These are phyloP conservation scores for Zaprionus ghesquierei DNA, from an alignment of 1,140 invertebrate species.

Conservation along the genomic window DNA sequence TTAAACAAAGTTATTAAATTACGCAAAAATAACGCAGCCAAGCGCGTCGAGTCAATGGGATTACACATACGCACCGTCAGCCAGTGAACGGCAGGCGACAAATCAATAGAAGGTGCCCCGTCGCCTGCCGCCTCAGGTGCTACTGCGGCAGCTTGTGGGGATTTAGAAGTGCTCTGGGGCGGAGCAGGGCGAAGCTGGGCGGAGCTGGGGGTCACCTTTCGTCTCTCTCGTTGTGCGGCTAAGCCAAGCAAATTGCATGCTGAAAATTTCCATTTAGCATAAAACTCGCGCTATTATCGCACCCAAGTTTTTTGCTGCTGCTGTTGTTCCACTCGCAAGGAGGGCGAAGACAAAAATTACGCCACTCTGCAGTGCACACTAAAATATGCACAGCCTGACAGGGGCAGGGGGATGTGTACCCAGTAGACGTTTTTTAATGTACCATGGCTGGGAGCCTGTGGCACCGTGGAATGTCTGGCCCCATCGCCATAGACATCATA, in stretches of 20 bases:
- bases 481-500: slow-evolving; percentile 74
- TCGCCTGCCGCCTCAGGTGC: slow-evolving; percentile 1
- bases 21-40: slow-evolving; percentile 73
- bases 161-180: neutral
- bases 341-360: slow-evolving; percentile 61
- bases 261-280: slow-evolving; percentile 79
- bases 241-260: slow-evolving; percentile 59
- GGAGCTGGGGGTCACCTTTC: neutral
- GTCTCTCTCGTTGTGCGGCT: neutral
- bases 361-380: slow-evolving; percentile 73
- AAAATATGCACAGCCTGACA: slow-evolving; percentile 59
- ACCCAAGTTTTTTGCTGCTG: neutral
- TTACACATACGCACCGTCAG: slow-evolving; percentile 57
- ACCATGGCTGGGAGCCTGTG: slow-evolving; percentile 45
- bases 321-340: neutral
- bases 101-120: slow-evolving; percentile 66
- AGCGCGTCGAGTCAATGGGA: slow-evolving; percentile 65
- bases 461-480: slow-evolving; percentile 72
- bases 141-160: neutral
- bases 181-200: too few species aligned
- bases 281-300: slow-evolving; percentile 68
- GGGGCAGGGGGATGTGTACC: slow-evolving; percentile 33
- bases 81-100: slow-evolving; percentile 44
- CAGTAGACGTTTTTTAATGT: slow-evolving; percentile 76
- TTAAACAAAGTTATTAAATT: slow-evolving; percentile 83